Evolutionary conservation across 2,888 invertebrate genomes (phyloP), one percentile per base, ranked within the genome.

Genomic region (Exephanes ischioxanthus): DNA sequence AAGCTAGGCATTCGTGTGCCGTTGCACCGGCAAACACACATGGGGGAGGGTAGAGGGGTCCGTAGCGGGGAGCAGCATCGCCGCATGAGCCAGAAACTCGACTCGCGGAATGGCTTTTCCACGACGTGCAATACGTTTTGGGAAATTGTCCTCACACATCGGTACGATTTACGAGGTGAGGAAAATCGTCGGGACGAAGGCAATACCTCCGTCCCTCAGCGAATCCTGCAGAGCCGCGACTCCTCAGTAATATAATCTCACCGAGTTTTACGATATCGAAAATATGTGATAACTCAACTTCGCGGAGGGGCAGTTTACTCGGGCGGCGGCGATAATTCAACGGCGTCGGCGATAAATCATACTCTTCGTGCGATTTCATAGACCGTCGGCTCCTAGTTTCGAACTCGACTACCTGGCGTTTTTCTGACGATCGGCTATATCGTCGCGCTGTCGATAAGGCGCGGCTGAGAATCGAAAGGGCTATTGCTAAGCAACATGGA

Each of bases 41-140:
- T 63, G 26, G 26, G 26, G n/a, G 4, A 70, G 51, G 26, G 14
- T 11, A 5, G 61, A 30, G 30, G 22, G 55, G 37, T 55, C 5
- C 41, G 16, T 41, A 41, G 11, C 11, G 41, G 41, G 41, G 2
- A 41, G 11, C 9, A 41, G 41, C 41, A 41, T 14, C 48, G n/a
- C 45, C 33, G 37, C 37, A 76, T 19, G 66, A 67, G 66, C 67
- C 67, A 68, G 66, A 80, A 73, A 48, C 30, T 48, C 41, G 22
- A 9, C 26, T 26, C 61, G 22, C 51, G 53, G 61, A 84, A 84
- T 84, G 77, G 80, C 80, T 84, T 81, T 73, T 73, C 84, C 84
- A 78, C 77, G 72, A 81, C 73, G 84, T 84, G 80, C 80, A 84
- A 80, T 81, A 84, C 77, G 77, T 80, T 84, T 84, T 77, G 61